phyloP scores from a whole-genome alignment of 2,888 invertebrate species.

The Plagodis dolabraria region DNA sequence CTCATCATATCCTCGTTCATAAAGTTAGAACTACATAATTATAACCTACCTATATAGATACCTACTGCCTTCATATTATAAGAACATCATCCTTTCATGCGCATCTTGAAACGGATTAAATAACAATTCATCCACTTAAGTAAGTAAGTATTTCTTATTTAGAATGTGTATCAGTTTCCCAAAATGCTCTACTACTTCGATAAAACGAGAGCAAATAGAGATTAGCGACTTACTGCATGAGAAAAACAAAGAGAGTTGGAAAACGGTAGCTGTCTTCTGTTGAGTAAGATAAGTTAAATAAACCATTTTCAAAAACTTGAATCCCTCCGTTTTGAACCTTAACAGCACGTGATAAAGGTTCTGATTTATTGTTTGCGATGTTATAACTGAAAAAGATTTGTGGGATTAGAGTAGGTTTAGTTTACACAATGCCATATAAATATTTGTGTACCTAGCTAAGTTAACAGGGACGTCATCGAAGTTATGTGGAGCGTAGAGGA shows the following conservation, averaged over 20 bases:
- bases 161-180: not conserved
- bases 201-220: conserved; percentile 48
- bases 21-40: too few relatives aligned
- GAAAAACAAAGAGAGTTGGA: conserved; percentile 64
- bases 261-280: conserved; percentile 69
- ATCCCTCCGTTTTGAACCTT: conserved; percentile 35
- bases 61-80: too few relatives aligned
- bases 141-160: too few relatives aligned
- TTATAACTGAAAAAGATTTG: conserved; percentile 37
- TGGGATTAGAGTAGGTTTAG: conserved; percentile 51
- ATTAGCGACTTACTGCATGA: conserved; percentile 65
- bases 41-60: too few relatives aligned
- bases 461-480: conserved; percentile 65
- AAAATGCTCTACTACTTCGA: conserved; percentile 2
- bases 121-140: too few relatives aligned
- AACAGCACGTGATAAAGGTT: conserved; percentile 7
- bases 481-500: conserved; percentile 56
- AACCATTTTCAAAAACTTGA: conserved; percentile 9
- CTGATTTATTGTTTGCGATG: conserved; percentile 15
- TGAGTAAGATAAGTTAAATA: conserved; percentile 9
- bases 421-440: conserved; percentile 69
- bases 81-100: too few relatives aligned
- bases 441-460: conserved; percentile 61
- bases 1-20: too few relatives aligned
- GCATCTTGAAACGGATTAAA: too few relatives aligned